These are phyloP conservation scores for Labrus mixtus DNA, from an alignment of 2,113 vertebrate species.

Conservation along the genomic window DNA sequence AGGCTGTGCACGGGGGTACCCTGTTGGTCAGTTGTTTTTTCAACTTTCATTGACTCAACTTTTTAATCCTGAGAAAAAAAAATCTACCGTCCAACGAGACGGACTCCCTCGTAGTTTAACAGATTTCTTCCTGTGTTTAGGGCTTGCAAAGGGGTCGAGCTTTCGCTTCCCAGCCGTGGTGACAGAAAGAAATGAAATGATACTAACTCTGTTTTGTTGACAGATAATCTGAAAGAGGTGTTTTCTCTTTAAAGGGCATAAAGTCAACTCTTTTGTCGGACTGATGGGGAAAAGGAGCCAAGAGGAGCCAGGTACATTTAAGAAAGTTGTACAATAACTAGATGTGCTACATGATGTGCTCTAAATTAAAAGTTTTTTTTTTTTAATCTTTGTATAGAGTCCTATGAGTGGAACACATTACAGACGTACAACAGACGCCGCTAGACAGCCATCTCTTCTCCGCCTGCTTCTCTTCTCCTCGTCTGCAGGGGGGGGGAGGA, in stretches of 20 bases:
- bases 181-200: too few species aligned
- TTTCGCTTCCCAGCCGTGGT: too few species aligned
- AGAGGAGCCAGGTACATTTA: constrained; percentile 89
- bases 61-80: too few species aligned
- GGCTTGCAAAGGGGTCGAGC: too few species aligned
- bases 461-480: constrained; percentile 63
- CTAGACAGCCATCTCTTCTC: constrained; percentile 68
- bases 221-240: not conserved
- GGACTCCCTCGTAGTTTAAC: too few species aligned
- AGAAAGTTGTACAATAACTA: not conserved
- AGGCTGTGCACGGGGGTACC: too few species aligned
- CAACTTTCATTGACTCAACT: too few species aligned
- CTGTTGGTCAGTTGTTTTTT: too few species aligned
- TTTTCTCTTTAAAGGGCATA: constrained; percentile 90
- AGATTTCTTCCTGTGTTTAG: too few species aligned
- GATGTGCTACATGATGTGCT: not conserved
- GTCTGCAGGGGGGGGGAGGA: constrained; percentile 41
- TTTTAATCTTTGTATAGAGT: constrained; percentile 84
- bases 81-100: too few species aligned
- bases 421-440: constrained; percentile 89
- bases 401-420: constrained; percentile 88
- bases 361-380: constrained; percentile 4
- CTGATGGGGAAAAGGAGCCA: constrained; percentile 98
- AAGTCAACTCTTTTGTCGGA: constrained; percentile 97
- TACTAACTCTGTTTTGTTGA: too few species aligned